A percentile compares a stretch with the other conserved stretches of the same genome.
Evolutionary conservation across 1,140 invertebrate genomes (phyloP).

Genomic region (Pachyrhynchus sulphureomaculatus): DNA sequence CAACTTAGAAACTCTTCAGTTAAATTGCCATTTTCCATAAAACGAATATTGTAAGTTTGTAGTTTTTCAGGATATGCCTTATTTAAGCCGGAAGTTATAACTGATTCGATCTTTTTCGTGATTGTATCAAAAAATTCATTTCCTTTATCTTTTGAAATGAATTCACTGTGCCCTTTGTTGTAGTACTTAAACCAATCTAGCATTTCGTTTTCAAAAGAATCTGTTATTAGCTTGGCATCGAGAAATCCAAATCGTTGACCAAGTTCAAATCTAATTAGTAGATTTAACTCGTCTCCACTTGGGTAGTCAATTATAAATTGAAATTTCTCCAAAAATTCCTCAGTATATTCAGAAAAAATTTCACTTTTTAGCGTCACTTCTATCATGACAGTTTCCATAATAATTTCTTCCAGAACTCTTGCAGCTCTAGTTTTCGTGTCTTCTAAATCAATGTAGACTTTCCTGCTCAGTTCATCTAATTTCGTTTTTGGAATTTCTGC

Average conservation of each 20-base stretch:
- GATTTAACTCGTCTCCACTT: constrained; percentile 2
- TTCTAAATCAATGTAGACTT: too few species aligned
- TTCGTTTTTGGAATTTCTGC: too few species aligned
- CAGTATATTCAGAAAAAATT: not conserved
- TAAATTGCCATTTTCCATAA: not conserved
- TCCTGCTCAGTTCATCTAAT: too few species aligned
- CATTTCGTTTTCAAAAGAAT: constrained; percentile 13
- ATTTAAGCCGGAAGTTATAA: constrained; percentile 7
- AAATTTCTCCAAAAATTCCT: constrained; percentile 14
- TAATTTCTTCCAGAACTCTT: not conserved
- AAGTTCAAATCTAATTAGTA: not conserved
- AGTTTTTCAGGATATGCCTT: constrained; percentile 9
- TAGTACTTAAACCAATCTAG: constrained; percentile 15
- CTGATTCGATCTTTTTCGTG: not conserved
- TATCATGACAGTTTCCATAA: not conserved
- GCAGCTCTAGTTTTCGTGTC: not conserved
- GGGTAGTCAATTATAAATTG: constrained; percentile 3
- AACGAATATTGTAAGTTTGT: constrained; percentile 1
- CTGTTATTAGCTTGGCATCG: constrained; percentile 3
- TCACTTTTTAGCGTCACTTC: not conserved
- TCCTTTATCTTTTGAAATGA: constrained; percentile 1
- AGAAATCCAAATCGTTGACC: constrained; percentile 9
- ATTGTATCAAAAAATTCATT: not conserved
- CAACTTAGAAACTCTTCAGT: not conserved
- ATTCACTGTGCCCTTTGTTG: constrained; percentile 6